Evolutionary conservation across 2,797 vertebrate species (phyloP), one percentile per base, ranked within the genome.

Genomic region (Octomys mimax): DNA sequence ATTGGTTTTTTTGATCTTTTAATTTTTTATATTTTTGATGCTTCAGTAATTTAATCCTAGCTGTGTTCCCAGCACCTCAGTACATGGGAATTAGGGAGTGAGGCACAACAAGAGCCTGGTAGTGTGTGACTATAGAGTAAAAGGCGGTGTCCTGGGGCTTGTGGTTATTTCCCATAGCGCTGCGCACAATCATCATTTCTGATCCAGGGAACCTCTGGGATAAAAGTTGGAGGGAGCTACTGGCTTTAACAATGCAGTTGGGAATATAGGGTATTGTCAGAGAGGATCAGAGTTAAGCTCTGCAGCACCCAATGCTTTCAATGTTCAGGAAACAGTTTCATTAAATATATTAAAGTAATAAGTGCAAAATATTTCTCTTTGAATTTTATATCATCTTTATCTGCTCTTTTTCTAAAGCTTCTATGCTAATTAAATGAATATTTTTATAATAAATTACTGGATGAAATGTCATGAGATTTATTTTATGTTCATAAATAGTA

Each of bases 21-120:
- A 87, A 92, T 95, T 94, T 96, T 79, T 95, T 96, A 71, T 89
- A 59, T 91, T 81, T 18, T 82, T 84, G 59, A 83, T 4, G 26
- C 71, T 49, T 97, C n/a, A 36, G 39, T 82, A 81, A 84, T 57
- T 88, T 73, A 85, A 26, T 87, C 68, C 93, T 70, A 94, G 7
- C 33, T 90, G 10, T 83, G 62, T 85, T 84, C 28, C 66, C 59
- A 59, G 36, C 90, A 39, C n/a, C 86, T 96, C 31, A 39, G 66
- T 87, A 26, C 21, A 6, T 92, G 36, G 39, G 79, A 89, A 64
- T 39, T 77, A 59, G 70, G 57, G 68, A 82, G 46, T 93, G 93
- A 75, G 81, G 54, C 18, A 64, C 59, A 90, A 64, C 19, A 52
- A 80, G 66, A 61, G n/a, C 22, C 12, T 1, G 61, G 8, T 1